These are phyloP conservation scores for Phrynosoma platyrhinos DNA, from an alignment of 2,113 vertebrate species.

Conservation along the genomic window DNA sequence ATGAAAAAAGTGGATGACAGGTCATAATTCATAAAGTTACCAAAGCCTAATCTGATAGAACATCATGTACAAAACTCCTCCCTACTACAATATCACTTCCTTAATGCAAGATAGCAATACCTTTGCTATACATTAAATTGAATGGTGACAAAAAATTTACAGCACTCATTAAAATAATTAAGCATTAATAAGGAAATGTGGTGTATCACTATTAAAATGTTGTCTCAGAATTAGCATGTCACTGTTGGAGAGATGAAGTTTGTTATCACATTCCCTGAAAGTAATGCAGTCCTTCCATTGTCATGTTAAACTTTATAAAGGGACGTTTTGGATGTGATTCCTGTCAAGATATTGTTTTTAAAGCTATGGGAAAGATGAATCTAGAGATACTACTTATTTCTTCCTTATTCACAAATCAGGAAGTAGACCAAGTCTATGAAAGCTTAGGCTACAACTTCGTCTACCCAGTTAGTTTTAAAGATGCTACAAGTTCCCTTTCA, in stretches of 20 bases:
- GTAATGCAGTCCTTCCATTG: slow-evolving; percentile 13
- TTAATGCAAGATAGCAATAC: slow-evolving; percentile 44
- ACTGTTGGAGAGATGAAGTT: slow-evolving; percentile 25
- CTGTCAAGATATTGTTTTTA: not conserved
- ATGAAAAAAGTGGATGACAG: slow-evolving; percentile 79
- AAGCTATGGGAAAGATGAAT: not conserved
- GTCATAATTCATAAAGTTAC: slow-evolving; percentile 81
- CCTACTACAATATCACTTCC: slow-evolving; percentile 63
- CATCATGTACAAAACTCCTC: slow-evolving; percentile 78
- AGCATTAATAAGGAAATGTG: slow-evolving; percentile 31
- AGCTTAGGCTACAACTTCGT: too few relatives aligned
- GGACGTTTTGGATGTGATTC: not conserved
- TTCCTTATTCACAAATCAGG: too few relatives aligned
- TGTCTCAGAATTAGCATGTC: not conserved
- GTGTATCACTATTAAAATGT: not conserved
- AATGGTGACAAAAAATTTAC: slow-evolving; percentile 41
- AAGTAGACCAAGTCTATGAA: too few relatives aligned
- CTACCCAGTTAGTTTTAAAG: too few relatives aligned
- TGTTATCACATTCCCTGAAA: slow-evolving; percentile 31
- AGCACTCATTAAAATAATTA: slow-evolving; percentile 16
- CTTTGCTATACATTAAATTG: slow-evolving; percentile 62
- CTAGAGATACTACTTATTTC: not conserved
- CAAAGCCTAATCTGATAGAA: slow-evolving; percentile 78
- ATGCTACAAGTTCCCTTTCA: too few relatives aligned
- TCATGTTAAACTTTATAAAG: not conserved